Conservation (phyloP, 2,113 vertebrate species). For the Chaetorhynchus papuensis region DNA sequence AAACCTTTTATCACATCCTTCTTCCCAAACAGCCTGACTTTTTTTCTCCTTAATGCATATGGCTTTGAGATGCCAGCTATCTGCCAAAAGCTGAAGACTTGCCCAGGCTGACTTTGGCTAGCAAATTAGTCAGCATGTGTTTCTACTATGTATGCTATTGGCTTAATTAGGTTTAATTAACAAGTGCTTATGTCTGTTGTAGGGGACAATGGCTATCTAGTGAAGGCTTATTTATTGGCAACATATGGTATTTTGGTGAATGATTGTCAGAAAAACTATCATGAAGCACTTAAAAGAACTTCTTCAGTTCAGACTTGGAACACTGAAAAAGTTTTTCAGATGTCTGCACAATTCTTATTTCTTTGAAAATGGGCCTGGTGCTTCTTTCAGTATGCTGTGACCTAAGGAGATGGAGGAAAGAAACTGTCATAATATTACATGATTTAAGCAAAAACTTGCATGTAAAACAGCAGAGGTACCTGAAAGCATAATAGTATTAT, state of each 20-base stretch:
- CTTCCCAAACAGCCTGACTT: not conserved
- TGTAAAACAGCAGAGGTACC: not conserved
- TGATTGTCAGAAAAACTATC: not conserved
- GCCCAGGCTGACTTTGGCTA: not conserved
- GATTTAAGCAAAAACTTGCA: not conserved
- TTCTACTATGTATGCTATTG: constrained; percentile 6
- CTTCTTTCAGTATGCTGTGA: not conserved
- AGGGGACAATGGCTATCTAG: not conserved
- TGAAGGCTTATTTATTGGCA: constrained; percentile 18
- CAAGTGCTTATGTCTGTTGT: not conserved
- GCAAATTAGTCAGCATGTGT: not conserved
- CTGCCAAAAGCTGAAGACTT: not conserved
- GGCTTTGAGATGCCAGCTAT: not conserved
- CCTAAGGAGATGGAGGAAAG: not conserved
- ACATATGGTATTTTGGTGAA: not conserved
- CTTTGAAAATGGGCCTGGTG: not conserved
- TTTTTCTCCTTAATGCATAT: not conserved
- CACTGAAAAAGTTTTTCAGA: not conserved
- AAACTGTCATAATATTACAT: not conserved
- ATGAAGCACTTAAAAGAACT: not conserved
- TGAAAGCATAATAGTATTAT: not conserved
- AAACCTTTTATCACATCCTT: not conserved
- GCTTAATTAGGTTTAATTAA: constrained; percentile 33
- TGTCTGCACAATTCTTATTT: not conserved
- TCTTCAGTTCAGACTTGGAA: not conserved